Base-by-base conservation (phyloP, 2,113 vertebrate species). In the Bambusicola thoracicus region DNA sequence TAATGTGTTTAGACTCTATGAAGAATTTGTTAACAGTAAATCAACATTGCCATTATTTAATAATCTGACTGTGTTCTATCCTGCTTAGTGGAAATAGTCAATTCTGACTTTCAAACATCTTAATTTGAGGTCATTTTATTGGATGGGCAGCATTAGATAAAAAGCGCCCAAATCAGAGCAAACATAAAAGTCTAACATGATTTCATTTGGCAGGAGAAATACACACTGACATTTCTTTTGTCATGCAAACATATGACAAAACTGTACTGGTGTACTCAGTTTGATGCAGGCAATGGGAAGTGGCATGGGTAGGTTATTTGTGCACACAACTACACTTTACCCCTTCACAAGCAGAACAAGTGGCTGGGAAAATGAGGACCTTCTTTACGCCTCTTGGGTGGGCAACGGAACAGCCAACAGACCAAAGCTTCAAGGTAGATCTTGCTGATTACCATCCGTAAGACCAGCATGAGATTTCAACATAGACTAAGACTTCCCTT, bases 21-120 rank as follows among this genome's bases (percentile, higher is more conserved):
- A 87, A 70, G 68, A 85, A 82, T 83, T 85, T 83, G 55, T 82
- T 92, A 93, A 74, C 32, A 70, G 87, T 82, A 91, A 89, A 87
- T 87, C 61, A 78, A n/a, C 13, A 40, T 29, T 36, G 34, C 68
- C 81, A 34, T 95, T 94, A 94, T 91, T 91, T 77, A 96, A 91
- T 91, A 87, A 89, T 15, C 85, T 18, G 55, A 36, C 81, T 92
- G 25, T 2, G 2, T 85, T 90, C 82, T 65, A 61, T 67, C 93
- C 91, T 92, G 46, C 27, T 5, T 3, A 9, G 55, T 81, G 78
- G 81, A 94, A 89, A 80, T 32, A 85, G 75, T 91, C 36, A 70
- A 30, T 89, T 95, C 72, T 63, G 75, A 81, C 68, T 89, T 93
- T 67, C 43, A 63, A 85, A 43, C 34, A 61, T 77, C 87, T 65